A percentile compares a stretch with the other conserved stretches of the same genome.
Conservation (phyloP, 2,888 invertebrate species). For the Pristionchus entomophagus region DNA sequence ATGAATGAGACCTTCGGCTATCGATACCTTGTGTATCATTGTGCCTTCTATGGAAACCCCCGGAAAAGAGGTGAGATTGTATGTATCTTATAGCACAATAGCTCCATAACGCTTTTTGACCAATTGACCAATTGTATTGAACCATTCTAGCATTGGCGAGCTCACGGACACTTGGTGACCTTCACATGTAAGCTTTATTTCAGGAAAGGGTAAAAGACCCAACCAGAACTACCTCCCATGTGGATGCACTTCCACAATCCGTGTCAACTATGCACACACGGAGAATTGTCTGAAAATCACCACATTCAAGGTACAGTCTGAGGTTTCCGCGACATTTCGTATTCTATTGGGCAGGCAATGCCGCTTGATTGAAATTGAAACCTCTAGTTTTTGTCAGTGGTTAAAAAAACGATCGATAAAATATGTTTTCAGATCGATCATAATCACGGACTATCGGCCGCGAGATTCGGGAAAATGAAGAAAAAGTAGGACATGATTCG, state of each 20-base stretch:
- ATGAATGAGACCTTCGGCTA: constrained; percentile 63
- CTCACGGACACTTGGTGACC: too few species aligned
- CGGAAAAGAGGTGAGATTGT: constrained; percentile 74
- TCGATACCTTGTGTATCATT: constrained; percentile 74
- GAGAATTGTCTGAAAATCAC: constrained; percentile 37
- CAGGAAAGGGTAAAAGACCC: constrained; percentile 72
- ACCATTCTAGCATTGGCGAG: too few species aligned
- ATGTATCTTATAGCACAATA: too few species aligned
- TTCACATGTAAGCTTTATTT: not conserved
- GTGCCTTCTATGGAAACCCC: constrained; percentile 72
- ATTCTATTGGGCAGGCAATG: too few species aligned
- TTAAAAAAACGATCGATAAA: not conserved
- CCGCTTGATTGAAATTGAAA: too few species aligned
- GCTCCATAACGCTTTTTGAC: too few species aligned
- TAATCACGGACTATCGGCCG: constrained; percentile 36
- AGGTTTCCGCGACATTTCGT: too few species aligned
- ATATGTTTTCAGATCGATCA: not conserved
- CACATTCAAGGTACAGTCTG: constrained; percentile 37
- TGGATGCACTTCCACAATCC: constrained; percentile 71
- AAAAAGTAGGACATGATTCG: too few species aligned
- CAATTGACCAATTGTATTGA: too few species aligned
- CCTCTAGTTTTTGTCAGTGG: too few species aligned
- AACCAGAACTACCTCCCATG: constrained; percentile 75
- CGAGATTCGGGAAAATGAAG: too few species aligned
- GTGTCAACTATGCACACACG: constrained; percentile 63